Evolutionary conservation across 1,140 invertebrate species (phyloP), one percentile per base, ranked within the genome.

Genomic region (Teleogryllus occipitalis): DNA sequence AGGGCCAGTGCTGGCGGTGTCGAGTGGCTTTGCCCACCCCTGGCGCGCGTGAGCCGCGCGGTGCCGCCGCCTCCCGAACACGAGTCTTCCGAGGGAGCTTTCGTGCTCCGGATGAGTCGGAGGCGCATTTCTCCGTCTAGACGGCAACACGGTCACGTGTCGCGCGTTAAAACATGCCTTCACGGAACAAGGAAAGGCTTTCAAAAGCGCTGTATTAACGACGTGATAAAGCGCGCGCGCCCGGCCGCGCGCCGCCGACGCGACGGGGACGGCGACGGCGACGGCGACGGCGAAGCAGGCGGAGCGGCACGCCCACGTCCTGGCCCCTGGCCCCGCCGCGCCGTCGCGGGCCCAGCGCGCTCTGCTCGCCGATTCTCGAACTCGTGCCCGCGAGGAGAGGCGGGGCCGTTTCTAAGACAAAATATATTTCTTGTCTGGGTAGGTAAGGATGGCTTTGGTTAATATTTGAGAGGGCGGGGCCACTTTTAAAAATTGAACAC

Each of bases 201-300:
- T 65, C 54, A 65, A 65, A 65, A 65, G 54, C 54, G 54, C 54
- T 65, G 54, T 65, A 65, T 65, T 65, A 65, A 65, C 54, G 54
- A 65, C 54, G 54, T 65, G 54, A 65, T 65, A 65, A 65, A 65
- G 54, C 54, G 54, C 54, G 54, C 18, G 27, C 27, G 27, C 27
- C 27, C 27, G 27, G 27, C 27, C 27, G 27, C 27, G n/a, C 27
- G 27, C 27, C 27, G 27, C 27, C 27, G 27, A 39, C 2, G 10
- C 54, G 54, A 65, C 54, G 54, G 54, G 2, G 54, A 18, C 54
- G 54, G 18, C 54, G 54, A 18, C 54, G 54, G 18, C 18, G 54
- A 7, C 54, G 54, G 54, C 49, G 49, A n/a, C 49, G 49, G 8
- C 8, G 49, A 54, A 15, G 49, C 15, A 65, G 54, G 18, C 10